phyloP scores from a whole-genome alignment of 2,888 invertebrate genomes.

The Conops quadrifasciatus region DNA sequence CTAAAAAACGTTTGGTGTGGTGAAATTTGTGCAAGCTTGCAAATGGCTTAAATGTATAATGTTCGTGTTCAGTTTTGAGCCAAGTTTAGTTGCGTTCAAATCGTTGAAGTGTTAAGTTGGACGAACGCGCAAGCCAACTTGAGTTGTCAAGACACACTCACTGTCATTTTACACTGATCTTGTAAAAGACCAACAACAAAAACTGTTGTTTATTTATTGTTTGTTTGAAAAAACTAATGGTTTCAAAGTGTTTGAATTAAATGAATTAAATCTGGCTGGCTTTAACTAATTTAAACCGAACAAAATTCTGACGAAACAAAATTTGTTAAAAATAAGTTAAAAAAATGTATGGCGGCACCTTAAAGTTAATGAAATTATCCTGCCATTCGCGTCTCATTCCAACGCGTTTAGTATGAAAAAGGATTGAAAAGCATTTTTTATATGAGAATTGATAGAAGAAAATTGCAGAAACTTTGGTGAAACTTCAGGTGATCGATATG shows the following conservation, averaged over 20 bases:
- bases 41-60: slow-evolving; percentile 4
- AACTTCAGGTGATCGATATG: too few relatives aligned
- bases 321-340: not conserved
- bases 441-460: too few relatives aligned
- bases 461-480: too few relatives aligned
- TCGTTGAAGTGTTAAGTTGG: slow-evolving; percentile 28
- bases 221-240: not conserved
- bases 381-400: too few relatives aligned
- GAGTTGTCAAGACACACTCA: too few relatives aligned
- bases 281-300: not conserved
- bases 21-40: not conserved
- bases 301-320: not conserved
- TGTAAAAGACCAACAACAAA: not conserved
- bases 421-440: too few relatives aligned
- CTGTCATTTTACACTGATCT: too few relatives aligned
- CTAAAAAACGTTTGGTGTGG: not conserved
- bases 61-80: slow-evolving; percentile 34
- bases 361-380: too few relatives aligned
- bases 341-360: not conserved
- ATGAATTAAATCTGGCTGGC: not conserved
- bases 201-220: not conserved
- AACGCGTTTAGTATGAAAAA: too few relatives aligned
- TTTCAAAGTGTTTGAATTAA: not conserved
- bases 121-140: too few relatives aligned
- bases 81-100: slow-evolving; percentile 38